Percentiles rank a stretch among this genome's conserved stretches.
Evolutionary conservation across 2,888 invertebrate species (phyloP).

Genomic region (Mimachlamys varia): DNA sequence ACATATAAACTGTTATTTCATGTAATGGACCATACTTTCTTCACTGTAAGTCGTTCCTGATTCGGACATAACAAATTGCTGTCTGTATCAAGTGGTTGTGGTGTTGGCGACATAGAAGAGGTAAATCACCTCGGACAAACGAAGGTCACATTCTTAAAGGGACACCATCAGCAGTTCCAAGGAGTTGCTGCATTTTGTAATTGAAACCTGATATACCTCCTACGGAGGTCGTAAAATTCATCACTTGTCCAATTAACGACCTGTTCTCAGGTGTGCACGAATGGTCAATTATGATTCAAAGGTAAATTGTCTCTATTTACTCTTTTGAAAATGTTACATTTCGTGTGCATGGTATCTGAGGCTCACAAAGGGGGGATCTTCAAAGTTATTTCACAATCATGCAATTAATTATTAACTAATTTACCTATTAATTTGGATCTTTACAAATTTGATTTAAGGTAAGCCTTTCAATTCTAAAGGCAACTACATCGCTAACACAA

Average conservation of each 20-base stretch:
- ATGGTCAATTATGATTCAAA: neutral
- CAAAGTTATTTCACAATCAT: neutral
- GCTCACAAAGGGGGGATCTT: neutral
- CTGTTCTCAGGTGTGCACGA: constrained; percentile 1
- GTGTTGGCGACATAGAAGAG: too few species aligned
- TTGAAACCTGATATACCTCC: neutral
- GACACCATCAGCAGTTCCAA: neutral
- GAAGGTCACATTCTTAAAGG: neutral
- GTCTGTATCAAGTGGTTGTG: too few species aligned
- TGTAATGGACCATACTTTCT: too few species aligned
- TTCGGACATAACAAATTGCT: too few species aligned
- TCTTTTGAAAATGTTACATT: constrained; percentile 24
- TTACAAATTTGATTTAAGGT: neutral
- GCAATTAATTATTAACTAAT: neutral
- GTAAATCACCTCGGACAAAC: neutral
- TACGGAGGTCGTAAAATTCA: neutral
- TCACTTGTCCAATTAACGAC: neutral
- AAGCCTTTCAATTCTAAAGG: neutral
- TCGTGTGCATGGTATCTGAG: neutral
- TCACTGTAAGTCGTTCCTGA: too few species aligned
- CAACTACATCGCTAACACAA: neutral
- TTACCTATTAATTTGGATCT: neutral
- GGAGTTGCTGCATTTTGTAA: neutral
- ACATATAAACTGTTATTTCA: too few species aligned
- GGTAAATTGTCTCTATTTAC: constrained; percentile 8